These are phyloP conservation scores for Gopherus evgoodei DNA, from an alignment of 2,113 vertebrate species.

Conservation along the genomic window DNA sequence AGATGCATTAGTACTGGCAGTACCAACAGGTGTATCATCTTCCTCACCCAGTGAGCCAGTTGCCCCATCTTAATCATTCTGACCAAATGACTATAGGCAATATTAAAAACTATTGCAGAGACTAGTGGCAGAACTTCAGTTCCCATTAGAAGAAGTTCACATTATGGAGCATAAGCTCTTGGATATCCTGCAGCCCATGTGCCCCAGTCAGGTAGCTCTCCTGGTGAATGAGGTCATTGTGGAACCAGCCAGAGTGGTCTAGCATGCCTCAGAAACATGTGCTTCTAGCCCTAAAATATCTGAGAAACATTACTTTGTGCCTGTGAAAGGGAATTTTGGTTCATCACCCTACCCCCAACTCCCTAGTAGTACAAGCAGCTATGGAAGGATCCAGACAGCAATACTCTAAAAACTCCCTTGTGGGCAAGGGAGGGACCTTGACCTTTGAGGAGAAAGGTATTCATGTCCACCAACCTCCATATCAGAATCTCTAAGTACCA, in stretches of 20 bases:
- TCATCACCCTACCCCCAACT: neutral
- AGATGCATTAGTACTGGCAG: too few species aligned
- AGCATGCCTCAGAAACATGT: neutral
- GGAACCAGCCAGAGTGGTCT: neutral
- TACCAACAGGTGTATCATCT: too few species aligned
- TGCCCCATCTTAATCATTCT: too few species aligned
- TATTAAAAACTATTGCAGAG: too few species aligned
- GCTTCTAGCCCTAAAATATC: neutral
- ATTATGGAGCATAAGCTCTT: neutral
- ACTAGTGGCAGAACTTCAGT: too few species aligned
- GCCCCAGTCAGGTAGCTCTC: neutral
- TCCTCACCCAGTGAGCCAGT: too few species aligned
- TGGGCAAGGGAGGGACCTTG: too few species aligned
- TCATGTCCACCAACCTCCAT: too few species aligned
- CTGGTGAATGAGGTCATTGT: neutral
- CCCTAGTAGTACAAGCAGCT: neutral
- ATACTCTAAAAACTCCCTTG: neutral
- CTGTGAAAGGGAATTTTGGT: neutral
- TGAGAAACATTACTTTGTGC: neutral
- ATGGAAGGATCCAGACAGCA: neutral
- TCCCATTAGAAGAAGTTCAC: neutral
- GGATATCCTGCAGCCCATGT: neutral
- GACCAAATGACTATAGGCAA: too few species aligned
- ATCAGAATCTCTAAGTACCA: too few species aligned
- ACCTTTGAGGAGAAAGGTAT: too few species aligned